Base-by-base conservation (phyloP, 1,140 invertebrate genomes). In the Diorhabda carinulata region DNA sequence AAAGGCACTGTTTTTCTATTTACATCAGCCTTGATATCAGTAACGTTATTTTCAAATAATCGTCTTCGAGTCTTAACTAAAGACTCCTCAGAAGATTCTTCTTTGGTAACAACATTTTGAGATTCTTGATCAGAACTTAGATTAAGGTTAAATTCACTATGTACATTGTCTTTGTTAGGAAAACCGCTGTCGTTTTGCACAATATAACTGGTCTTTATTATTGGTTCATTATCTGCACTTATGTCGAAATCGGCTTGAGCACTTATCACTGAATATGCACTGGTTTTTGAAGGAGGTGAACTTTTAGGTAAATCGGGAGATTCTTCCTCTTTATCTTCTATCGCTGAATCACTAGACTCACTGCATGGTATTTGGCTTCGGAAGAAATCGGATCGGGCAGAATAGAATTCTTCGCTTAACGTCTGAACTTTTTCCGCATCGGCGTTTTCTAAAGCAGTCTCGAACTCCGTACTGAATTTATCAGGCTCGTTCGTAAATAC, bases 361-460 rank as follows among this genome's bases (percentile, higher is more conserved):
- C 47, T 52, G n/a, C 6, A 3, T 10, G 70, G 72, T 5, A 82
- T 70, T 57, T 82, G 79, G 47, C 76, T 79, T 25, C 73, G 77
- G 56, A 84, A 78, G 68, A 84, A 84, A 43, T 70, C 75, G 9
- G 78, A 80, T 5, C 83, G 71, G 25, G 83, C 83, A 40, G 70
- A 73, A 10, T 77, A 78, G 41, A 74, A 79, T 67, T 78, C 77
- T 45, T 43, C 58, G 61, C 25, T 71, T 71, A 7, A 73, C 57
- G 9, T 52, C 47, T 52, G 47, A 8, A 52, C 43, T 64, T 8
- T 64, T 2, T 72, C 68, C n/a, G 43, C 61, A 61, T 75, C 70
- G 40, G 73, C 43, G 3, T 70, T 68, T 66, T 80, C 77, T 57
- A 80, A 61, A 52, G 76, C 79, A 10, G 67, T 73, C 62, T 79